Conservation (phyloP, 2,888 invertebrate genomes). For the Exephanes ischioxanthus region DNA sequence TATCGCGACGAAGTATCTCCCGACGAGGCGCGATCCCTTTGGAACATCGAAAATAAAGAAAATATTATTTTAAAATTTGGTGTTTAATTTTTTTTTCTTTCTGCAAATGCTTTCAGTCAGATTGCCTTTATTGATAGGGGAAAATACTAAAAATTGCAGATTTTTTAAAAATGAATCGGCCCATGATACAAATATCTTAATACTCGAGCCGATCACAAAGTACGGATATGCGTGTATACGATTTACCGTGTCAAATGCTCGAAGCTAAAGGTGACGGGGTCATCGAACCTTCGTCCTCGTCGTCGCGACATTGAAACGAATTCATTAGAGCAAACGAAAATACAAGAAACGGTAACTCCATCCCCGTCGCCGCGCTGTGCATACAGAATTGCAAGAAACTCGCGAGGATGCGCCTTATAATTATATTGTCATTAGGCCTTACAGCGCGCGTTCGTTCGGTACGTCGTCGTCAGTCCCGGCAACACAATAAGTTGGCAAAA, state of each 20-base stretch:
- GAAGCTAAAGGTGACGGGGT: conserved; percentile 39
- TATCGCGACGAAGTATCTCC: not conserved
- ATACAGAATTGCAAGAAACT: conserved; percentile 69
- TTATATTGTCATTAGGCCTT: conserved; percentile 81
- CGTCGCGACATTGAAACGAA: conserved; percentile 73
- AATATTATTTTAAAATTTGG: not conserved
- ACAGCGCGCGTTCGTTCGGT: conserved; percentile 65
- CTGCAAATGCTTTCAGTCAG: not conserved
- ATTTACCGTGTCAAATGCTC: conserved; percentile 1
- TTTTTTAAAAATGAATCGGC: too few relatives aligned
- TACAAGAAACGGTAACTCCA: conserved; percentile 54
- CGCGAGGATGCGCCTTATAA: conserved; percentile 73
- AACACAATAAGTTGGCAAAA: conserved; percentile 44
- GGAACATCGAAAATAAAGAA: not conserved
- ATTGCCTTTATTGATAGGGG: too few relatives aligned
- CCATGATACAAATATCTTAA: too few relatives aligned
- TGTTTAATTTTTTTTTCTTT: not conserved
- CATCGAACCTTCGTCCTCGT: conserved; percentile 61
- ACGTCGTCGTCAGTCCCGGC: conserved; percentile 27
- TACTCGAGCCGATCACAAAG: not conserved
- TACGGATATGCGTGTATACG: not conserved
- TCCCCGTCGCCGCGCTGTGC: conserved; percentile 21
- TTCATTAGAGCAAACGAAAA: conserved; percentile 72
- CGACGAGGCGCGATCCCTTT: not conserved
- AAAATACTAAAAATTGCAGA: too few relatives aligned